A percentile compares a stretch with the other conserved stretches of the same genome.
phyloP scores from a whole-genome alignment of 1,140 invertebrate genomes.

The Polypedilum vanderplanki region DNA sequence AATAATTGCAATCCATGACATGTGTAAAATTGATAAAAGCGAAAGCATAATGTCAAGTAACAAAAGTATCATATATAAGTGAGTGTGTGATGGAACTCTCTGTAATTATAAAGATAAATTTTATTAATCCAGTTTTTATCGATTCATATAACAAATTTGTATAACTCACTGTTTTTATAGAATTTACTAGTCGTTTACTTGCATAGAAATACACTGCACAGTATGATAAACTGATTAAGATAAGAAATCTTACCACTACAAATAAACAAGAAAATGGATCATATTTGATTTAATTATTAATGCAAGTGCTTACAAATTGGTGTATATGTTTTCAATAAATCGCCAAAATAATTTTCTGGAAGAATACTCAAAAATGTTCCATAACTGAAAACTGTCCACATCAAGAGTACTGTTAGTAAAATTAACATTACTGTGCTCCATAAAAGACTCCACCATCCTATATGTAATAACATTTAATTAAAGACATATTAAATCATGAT shows the following conservation, averaged over 20 bases:
- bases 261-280: neutral
- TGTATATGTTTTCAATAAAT: neutral
- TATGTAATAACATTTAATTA: neutral
- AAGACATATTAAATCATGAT: too few species aligned
- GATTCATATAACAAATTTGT: neutral
- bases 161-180: neutral
- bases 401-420: neutral
- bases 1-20: neutral
- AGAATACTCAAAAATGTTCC: neutral
- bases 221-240: neutral
- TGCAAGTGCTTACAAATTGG: neutral
- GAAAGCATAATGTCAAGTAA: neutral
- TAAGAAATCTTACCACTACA: neutral
- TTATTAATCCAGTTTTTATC: neutral
- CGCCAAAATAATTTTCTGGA: neutral
- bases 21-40: neutral
- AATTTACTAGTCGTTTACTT: neutral
- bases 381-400: neutral
- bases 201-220: neutral
- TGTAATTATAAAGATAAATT: neutral
- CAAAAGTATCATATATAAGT: neutral
- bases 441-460: neutral
- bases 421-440: neutral
- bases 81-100: neutral
- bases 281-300: neutral